A percentile compares a stretch with the other conserved stretches of the same genome.
Conservation (phyloP, 2,113 vertebrate genomes). For the Lathamus discolor region DNA sequence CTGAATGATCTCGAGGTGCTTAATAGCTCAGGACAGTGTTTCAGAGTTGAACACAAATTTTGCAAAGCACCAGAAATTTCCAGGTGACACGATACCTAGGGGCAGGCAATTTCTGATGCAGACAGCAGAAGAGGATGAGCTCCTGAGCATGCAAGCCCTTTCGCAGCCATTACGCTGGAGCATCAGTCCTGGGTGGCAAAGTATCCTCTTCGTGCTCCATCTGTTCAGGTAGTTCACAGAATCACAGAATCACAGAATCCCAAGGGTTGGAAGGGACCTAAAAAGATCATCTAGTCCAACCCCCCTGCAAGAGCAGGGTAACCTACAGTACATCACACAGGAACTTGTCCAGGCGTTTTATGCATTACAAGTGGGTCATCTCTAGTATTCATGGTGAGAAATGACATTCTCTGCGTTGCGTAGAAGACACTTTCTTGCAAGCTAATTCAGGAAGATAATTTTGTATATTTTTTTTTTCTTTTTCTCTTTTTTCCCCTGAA, state of each 20-base stretch:
- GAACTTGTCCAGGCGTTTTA: too few relatives aligned
- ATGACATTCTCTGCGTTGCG: background rate
- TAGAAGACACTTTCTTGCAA: background rate
- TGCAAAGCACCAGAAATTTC: background rate
- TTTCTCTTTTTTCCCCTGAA: background rate
- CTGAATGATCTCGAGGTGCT: background rate
- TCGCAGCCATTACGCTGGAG: background rate
- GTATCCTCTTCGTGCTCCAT: background rate
- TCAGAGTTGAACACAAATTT: background rate
- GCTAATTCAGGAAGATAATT: background rate
- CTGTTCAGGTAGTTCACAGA: background rate
- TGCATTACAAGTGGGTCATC: background rate
- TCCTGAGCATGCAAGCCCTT: background rate
- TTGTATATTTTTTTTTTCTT: background rate
- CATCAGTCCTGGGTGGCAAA: background rate
- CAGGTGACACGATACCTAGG: accelerated
- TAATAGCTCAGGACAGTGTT: background rate
- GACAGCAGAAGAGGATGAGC: background rate
- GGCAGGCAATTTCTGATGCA: background rate
- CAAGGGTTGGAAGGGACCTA: too few relatives aligned
- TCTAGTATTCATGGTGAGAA: background rate
- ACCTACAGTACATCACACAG: too few relatives aligned
- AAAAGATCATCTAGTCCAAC: too few relatives aligned
- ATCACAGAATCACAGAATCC: too few relatives aligned
- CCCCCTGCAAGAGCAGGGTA: too few relatives aligned